Base-by-base conservation (phyloP, 2,888 invertebrate species). In the Embidobia sp. region DNA sequence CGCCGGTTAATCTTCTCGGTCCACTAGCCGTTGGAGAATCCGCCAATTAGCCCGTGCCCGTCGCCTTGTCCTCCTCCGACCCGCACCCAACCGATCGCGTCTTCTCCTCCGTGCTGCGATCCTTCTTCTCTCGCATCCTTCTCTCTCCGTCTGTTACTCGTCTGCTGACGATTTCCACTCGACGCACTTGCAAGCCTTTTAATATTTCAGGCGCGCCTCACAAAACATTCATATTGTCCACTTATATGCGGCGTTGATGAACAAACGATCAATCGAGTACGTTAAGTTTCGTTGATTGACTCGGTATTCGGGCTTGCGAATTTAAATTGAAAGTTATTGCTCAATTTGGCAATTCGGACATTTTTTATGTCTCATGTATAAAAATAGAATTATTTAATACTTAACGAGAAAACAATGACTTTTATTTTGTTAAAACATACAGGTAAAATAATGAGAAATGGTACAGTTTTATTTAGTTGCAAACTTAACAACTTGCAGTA, bases 1-100 rank as follows among this genome's bases (percentile, higher is more conserved):
- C 61, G 37, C 18, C 63, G 61, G 59, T 86, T 87, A 87, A 87
- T 87, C 86, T 87, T 85, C 85, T 80, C 83, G 86, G 85, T 87
- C 85, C 86, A 86, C 84, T 86, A 86, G 85, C 83, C 83, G 83
- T 80, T 80, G 81, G 84, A 84, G 84, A 86, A 86, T 86, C 86
- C 83, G 82, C 84, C 87, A 87, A 87, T 87, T 87, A 87, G 86
- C 87, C 85, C 85, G 85, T 46, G 55, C 35, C 61, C 35, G 53
- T 48, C 55, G 75, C 64, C 63, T 63, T 76, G 67, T 78, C 55
- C 61, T 48, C 55, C 51, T 46, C 26, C 51, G 10, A 19, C 31
- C 31, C 18, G 31, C 13, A 10, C 35, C 49, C 27, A 35, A 8
- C 13, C 29, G n/a, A n/a, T 51, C 48, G 10, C 15, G n/a, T 6